These are phyloP conservation scores for Porphyrio hochstetteri DNA, from an alignment of 2,113 vertebrate species.

Conservation along the genomic window DNA sequence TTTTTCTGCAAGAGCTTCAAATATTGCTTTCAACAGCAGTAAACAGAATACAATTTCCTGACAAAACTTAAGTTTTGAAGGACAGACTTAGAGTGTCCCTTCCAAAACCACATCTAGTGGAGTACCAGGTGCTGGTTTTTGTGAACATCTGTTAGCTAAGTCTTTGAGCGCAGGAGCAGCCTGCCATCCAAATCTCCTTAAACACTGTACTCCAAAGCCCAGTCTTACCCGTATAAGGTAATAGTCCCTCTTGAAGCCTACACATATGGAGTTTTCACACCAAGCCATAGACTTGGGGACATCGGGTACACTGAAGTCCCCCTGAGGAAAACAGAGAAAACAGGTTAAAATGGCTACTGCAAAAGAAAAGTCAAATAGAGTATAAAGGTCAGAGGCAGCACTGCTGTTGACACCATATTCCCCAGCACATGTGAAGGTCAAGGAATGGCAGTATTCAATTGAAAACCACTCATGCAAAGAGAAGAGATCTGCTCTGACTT, in stretches of 20 bases:
- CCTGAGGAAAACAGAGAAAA: slow-evolving; percentile 73
- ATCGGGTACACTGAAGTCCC: slow-evolving; percentile 92
- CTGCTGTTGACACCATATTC: rapidly evolving
- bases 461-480: neutral
- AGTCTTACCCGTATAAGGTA: slow-evolving; percentile 90
- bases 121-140: neutral
- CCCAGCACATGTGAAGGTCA: neutral
- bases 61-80: neutral
- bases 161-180: neutral
- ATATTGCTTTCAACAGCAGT: neutral
- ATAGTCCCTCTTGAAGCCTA: slow-evolving; percentile 98
- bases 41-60: neutral
- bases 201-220: neutral
- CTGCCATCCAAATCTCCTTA: neutral
- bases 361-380: neutral
- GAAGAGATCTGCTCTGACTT: neutral
- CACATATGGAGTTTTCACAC: slow-evolving; percentile 98
- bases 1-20: neutral
- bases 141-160: neutral
- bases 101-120: neutral
- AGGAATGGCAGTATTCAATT: neutral
- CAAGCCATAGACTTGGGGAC: slow-evolving; percentile 98
- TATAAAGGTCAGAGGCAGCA: neutral
- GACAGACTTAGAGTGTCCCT: neutral
- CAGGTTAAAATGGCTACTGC: neutral